Base-by-base conservation (phyloP, 2,113 vertebrate species). In the Labeo catla region DNA sequence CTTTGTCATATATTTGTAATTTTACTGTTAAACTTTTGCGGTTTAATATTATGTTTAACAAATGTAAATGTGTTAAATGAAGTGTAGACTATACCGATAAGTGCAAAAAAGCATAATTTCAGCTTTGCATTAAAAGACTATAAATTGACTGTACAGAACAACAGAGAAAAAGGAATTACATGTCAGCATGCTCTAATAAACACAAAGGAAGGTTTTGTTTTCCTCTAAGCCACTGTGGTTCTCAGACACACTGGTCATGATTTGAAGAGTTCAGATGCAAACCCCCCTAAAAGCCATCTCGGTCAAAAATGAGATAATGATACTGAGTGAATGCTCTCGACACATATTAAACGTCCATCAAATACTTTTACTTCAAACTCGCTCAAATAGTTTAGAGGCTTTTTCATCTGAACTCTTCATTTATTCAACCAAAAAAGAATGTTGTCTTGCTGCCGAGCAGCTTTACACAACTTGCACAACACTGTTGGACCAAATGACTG, bases 151-250 rank as follows among this genome's bases (percentile, higher is more conserved):
- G 34, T 61, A 79, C 21, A 63, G 7, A 73, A 66, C 12, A 76
- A 61, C n/a, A 47, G 59, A 43, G n/a, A 57, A 21, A 52, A 81
- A 47, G 16, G 0, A 80, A 50, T 34, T 21, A 34, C 10, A 45
- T n/a, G 11, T 49, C 54, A n/a, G 77, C n/a, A n/a, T 61, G 65
- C 28, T 7, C 15, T 63, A 65, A n/a, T 61, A 81, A 70, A 57
- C 10, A 36, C 15, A 70, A 34, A 3, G 8, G 0, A 73, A 68
- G 16, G 57, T 68, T 84, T 86, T 49, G 19, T 0, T 83, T 89
- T 89, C 65, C 83, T 34, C 65, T 13, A 90, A 88, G 19, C 54
- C 65, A 45, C 79, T 16, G 34, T 4, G 0, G 4, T 86, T 89
- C 83, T 54, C 68, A 23, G 21, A 45, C 15, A n/a, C 59, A 54